Evolutionary conservation across 1,140 invertebrate species (phyloP).

Genomic region (Drosophila repleta): DNA sequence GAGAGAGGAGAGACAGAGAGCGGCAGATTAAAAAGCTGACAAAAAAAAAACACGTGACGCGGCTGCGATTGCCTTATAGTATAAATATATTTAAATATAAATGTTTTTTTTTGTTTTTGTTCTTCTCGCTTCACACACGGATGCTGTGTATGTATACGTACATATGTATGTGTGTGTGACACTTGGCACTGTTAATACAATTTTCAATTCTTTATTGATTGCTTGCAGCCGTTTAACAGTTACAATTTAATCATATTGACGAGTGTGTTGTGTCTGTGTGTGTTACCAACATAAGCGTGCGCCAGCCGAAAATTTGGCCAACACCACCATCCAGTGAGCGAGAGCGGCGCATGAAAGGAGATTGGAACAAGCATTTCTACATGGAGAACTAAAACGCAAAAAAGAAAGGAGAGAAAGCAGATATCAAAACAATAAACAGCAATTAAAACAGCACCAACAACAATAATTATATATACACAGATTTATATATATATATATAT

Average conservation of each 20-base stretch:
- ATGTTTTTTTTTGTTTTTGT: not conserved
- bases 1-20: not conserved
- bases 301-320: slow-evolving; percentile 9
- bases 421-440: slow-evolving; percentile 11
- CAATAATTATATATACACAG: not conserved
- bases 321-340: slow-evolving; percentile 22
- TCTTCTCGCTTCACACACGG: slow-evolving; percentile 1
- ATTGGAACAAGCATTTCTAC: not conserved
- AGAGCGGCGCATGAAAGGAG: too few relatives aligned
- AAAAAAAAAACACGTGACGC: slow-evolving; percentile 42
- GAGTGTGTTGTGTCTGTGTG: slow-evolving; percentile 52
- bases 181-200: slow-evolving; percentile 4
- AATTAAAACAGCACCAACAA: slow-evolving; percentile 6
- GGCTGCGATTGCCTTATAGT: not conserved
- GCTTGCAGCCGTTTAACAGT: slow-evolving; percentile 53
- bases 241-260: slow-evolving; percentile 50
- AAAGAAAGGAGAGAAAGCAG: slow-evolving; percentile 1
- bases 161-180: not conserved
- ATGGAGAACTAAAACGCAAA: not conserved
- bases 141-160: slow-evolving; percentile 6
- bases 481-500: not conserved
- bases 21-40: slow-evolving; percentile 11
- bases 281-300: slow-evolving; percentile 30
- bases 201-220: slow-evolving; percentile 26
- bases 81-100: not conserved